A percentile compares a stretch with the other conserved stretches of the same genome.
phyloP scores from a whole-genome alignment of 2,888 invertebrate species.

The Pogonocherus hispidulus region DNA sequence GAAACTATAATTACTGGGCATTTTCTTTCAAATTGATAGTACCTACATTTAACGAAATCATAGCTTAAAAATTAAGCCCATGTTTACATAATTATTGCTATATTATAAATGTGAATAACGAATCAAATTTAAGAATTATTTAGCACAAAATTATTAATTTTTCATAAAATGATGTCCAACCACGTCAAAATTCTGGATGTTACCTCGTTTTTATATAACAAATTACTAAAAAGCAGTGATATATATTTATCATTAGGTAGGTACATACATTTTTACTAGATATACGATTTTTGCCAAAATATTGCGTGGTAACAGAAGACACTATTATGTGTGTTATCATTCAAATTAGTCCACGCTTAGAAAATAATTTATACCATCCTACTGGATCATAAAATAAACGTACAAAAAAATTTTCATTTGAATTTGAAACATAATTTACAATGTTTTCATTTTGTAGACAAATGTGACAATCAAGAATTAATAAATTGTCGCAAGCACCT shows the following conservation, averaged over 20 bases:
- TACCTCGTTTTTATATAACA: slow-evolving; percentile 13
- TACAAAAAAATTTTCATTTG: neutral
- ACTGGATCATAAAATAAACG: neutral
- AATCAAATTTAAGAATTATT: too few relatives aligned
- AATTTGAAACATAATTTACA: neutral
- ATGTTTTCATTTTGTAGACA: neutral
- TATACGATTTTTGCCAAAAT: neutral
- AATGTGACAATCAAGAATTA: neutral
- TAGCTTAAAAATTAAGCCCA: too few relatives aligned
- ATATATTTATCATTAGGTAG: neutral
- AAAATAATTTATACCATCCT: neutral
- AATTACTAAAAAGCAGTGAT: neutral
- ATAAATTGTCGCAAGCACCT: too few relatives aligned
- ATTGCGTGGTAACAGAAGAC: neutral
- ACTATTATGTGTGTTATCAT: neutral
- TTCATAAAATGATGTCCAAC: too few relatives aligned
- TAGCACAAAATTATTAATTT: too few relatives aligned
- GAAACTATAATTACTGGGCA: too few relatives aligned
- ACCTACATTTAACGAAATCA: too few relatives aligned
- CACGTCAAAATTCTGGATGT: too few relatives aligned
- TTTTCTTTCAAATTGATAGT: too few relatives aligned
- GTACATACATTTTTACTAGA: slow-evolving; percentile 5
- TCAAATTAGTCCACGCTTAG: neutral
- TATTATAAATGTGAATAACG: too few relatives aligned
- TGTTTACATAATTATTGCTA: too few relatives aligned